Conservation (phyloP, 2,113 vertebrate genomes). For the Platycercus adscitus region DNA sequence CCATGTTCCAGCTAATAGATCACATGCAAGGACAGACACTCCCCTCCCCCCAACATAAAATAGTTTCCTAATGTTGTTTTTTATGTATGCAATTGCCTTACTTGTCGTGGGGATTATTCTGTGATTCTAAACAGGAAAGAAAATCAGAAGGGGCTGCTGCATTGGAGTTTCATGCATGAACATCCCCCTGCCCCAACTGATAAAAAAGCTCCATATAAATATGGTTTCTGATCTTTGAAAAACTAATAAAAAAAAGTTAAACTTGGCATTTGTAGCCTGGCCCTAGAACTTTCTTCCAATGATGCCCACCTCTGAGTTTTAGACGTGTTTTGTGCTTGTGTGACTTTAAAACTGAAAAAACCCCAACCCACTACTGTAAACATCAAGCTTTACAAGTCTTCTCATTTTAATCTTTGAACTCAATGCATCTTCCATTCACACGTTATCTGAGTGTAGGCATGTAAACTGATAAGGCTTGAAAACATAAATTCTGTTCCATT, state of each 20-base stretch:
- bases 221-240: not conserved
- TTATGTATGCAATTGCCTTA: not conserved
- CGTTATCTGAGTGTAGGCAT: not conserved
- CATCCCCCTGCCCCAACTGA: not conserved
- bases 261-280: not conserved
- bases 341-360: not conserved
- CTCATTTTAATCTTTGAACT: not conserved
- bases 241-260: not conserved
- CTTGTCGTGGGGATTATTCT: not conserved
- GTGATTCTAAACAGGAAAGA: not conserved
- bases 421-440: not conserved
- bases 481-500: conserved; percentile 52
- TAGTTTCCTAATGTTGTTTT: conserved; percentile 20
- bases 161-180: not conserved
- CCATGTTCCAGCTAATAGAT: conserved; percentile 20
- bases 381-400: not conserved
- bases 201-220: not conserved
- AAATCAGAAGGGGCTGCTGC: not conserved
- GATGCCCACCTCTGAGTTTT: not conserved
- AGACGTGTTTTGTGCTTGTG: not conserved
- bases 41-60: not conserved
- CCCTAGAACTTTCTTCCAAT: not conserved
- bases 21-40: not conserved
- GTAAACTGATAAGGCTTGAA: not conserved
- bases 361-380: not conserved